Evolutionary conservation across 2,888 invertebrate species (phyloP), one percentile per base, ranked within the genome.

Genomic region (Acholoe squamosa): DNA sequence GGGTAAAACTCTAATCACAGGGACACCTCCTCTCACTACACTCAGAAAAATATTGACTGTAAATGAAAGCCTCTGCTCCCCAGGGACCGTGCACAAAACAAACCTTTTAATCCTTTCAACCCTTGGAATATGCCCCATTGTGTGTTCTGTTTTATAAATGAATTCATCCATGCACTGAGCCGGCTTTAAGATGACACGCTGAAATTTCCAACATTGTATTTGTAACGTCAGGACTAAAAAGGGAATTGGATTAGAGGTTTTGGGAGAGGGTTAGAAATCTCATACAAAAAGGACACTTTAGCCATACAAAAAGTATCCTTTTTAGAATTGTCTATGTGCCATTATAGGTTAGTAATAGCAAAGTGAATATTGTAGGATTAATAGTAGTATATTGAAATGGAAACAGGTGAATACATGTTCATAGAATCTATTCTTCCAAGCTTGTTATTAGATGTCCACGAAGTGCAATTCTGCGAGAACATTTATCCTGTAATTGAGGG

Each of bases 1-100:
- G 14, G 28, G 16, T n/a, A 28, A 28, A 28, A 14, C n/a, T 71
- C 14, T 71, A 71, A 71, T 71, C 71, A 71, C 71, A 71, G 71
- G 25, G 71, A 71, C 71, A 71, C 71, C 25, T 22, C 28, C 28
- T 28, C 28, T n/a, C 71, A 25, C 5, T 28, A 1, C 71, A 28
- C 71, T 28, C 71, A 22, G 61, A 61, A 61, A 71, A 28, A 71
- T 71, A 71, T 71, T 71, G 71, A 71, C 71, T 25, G 25, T 14
- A 71, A 71, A 71, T 71, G 31, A 71, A 61, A 7, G 61, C 61
- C 61, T 14, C 1, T 19, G 5, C 61, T 61, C 3, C 71, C 3
- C 25, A 28, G 28, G 28, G 71, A 28, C 28, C 0, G 28, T 28
- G 28, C 25, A 71, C 71, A 25, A 71, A 71, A 28, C 31, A 71